Base-by-base conservation (phyloP, 2,797 vertebrate genomes). In the Sciaenops ocellatus region DNA sequence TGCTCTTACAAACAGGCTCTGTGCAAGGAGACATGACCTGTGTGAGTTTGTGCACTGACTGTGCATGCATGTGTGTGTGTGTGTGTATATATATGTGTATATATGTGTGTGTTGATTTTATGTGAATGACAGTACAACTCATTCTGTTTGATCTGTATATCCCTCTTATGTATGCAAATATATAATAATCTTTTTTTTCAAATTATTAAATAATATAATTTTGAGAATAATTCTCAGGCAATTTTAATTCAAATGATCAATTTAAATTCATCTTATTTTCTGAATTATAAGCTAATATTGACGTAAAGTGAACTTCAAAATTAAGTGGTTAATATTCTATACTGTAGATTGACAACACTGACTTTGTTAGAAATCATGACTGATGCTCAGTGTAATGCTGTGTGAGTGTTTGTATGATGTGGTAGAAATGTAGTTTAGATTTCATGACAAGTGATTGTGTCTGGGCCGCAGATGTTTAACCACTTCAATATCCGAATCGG, bases 1-100 rank as follows among this genome's bases (percentile, higher is more conserved):
- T 60, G 73, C 83, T 80, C 79, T 83, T 60, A 93, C 91, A 94
- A 93, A 90, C 90, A 88, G 84, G 78, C 89, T 89, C 87, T 94
- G 91, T 94, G 87, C 62, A 42, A 72, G 63, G 73, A 92, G 89
- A 92, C 90, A 70, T 81, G 83, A 90, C 89, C 86, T 82, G 82
- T 57, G 83, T 79, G 81, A 67, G 78, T 78, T 59, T 73, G 76
- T 78, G 73, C 11, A 0, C 69, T 28, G 73, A 54, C 28, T 62
- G 56, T 57, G 60, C 12, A 0, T 34, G 48, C 42, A 30, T 59
- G 26, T 60, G 69, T 78, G 26, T 80, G 78, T 79, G 41, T 66
- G 65, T 64, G 50, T 34, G 48, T 57, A 28, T 26, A 26, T 26
- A 26, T 26, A 26, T 26, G 3, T 26, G 3, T 26, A 26, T 34